Base-by-base conservation (phyloP, 2,113 vertebrate genomes). In the Hucho hucho region DNA sequence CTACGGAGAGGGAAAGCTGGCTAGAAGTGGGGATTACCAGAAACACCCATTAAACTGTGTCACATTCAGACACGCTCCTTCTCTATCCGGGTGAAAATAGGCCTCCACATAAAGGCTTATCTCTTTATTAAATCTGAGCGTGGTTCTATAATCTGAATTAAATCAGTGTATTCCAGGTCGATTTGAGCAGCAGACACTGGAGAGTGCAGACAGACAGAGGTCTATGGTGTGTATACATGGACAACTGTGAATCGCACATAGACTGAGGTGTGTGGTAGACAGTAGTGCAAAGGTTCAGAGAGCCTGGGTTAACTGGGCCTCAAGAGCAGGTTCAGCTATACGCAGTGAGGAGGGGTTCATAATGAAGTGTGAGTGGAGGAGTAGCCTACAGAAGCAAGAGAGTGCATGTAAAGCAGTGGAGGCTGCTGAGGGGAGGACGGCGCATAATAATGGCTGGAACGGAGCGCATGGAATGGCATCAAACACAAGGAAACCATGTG, bases 141-240 rank as follows among this genome's bases (percentile, higher is more conserved):
- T 24, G 68, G 25, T 43, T 79, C 69, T 47, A 77, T 14, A 47
- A 69, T 79, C 46, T 0, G 64, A 77, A 77, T 81, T 83, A 70
- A 72, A 74, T 85, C 75, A 46, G 65, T 76, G 83, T 69, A 70
- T 75, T 73, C 61, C 64, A 70, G 56, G 0, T 1, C 12, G 74
- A 24, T 24, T 59, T 65, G 20, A 43, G 79, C 67, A 75, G 78
- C 16, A 76, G 65, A 32, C 18, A n/a, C 16, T 20, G 37, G 28
- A 72, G 11, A 49, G 69, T n/a, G 73, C 14, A 70, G 29, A 64
- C 18, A 28, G 24, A 58, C 49, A 72, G 14, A 80, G 64, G 32
- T 72, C 22, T 64, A 67, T 28, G 26, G 64, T 76, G 13, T 72
- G 68, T 46, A 37, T 29, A 25, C 2, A 65, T 64, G 47, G 64